Conservation (phyloP, 2,797 vertebrate species). For the Onychomys torridus region DNA sequence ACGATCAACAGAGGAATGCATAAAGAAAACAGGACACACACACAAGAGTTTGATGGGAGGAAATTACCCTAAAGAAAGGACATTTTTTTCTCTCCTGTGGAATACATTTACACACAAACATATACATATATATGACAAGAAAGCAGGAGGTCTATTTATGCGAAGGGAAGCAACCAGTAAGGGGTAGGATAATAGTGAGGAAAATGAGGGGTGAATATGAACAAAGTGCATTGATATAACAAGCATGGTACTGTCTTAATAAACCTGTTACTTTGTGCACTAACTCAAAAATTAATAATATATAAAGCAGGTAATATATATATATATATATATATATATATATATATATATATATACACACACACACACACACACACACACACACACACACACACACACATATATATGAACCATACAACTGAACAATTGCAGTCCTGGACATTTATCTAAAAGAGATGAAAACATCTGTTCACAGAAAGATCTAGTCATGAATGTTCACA, state of each 20-base stretch:
- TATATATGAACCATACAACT: not conserved
- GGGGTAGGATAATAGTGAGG: not conserved
- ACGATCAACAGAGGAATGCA: not conserved
- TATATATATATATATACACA: no score
- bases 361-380: no score
- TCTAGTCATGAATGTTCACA: not conserved
- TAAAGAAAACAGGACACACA: not conserved
- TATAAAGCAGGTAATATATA: not conserved
- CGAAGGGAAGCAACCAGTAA: not conserved
- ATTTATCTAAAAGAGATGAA: conserved; percentile 4
- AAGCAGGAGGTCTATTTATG: not conserved
- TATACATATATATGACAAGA: not conserved
- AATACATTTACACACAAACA: not conserved
- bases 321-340: no score
- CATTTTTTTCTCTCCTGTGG: not conserved
- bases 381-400: no score
- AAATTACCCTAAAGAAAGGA: not conserved
- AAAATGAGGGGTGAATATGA: not conserved
- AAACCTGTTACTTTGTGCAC: not conserved
- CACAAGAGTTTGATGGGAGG: not conserved
- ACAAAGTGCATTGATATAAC: not conserved
- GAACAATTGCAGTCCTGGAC: not conserved
- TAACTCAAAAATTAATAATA: not conserved
- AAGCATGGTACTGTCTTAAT: not conserved
- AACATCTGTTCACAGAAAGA: not conserved